Base-by-base conservation (phyloP, 2,797 vertebrate species). In the Phataginus tricuspis region DNA sequence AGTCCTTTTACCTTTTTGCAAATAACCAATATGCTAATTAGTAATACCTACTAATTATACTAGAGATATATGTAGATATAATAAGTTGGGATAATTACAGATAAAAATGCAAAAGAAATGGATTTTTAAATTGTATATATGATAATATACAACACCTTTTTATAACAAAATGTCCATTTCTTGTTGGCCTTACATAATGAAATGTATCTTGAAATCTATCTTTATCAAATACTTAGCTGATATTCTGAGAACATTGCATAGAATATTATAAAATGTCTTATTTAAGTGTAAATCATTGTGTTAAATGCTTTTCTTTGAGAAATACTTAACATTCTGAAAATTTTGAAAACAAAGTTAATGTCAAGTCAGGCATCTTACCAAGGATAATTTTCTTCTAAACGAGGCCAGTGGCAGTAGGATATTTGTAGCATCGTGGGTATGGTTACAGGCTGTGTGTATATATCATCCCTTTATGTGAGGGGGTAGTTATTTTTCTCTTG, bases 1-100 rank as follows among this genome's bases (percentile, higher is more conserved):
- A 55, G 12, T 19, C 21, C 55, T 97, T 98, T 97, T 29, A 96
- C 8, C 8, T 96, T 4, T 96, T 91, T 83, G 6, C 13, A 55
- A 45, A 5, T 90, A 82, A 64, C 84, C 11, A 91, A 10, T 95
- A 55, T 55, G 51, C n/a, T 72, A 72, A 90, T 45, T 69, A 68
- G 25, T 72, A 63, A 63, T 39, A 63, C 21, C 23, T 61, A 63
- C 29, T 93, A 86, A 82, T 84, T 93, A 45, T 79, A 61, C 49
- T 95, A 39, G 53, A 92, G 57, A 29, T 92, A 66, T n/a, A 61
- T 84, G 10, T 69, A 69, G 19, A 42, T 72, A 61, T 25, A 83
- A 12, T 71, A 83, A 66, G 16, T 93, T 88, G 39, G 8, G 31
- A 61, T 94, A 71, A 74, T 88, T 90, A 10, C 55, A 92, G 37